Base-by-base conservation (phyloP, 2,113 vertebrate genomes). In the Clarias gariepinus region DNA sequence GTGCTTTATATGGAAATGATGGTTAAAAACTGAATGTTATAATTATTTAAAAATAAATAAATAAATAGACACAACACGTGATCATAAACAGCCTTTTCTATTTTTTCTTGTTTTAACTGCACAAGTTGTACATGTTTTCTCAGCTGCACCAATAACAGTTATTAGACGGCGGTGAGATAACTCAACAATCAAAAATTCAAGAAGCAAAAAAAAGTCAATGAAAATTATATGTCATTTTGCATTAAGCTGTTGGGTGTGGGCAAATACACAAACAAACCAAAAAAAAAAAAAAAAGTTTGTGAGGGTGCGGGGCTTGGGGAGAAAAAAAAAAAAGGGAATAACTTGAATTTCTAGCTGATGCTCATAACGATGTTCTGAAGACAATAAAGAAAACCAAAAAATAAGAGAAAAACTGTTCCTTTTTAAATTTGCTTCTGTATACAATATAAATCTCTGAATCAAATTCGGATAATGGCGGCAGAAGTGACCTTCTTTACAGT, bases 381-480 rank as follows among this genome's bases (percentile, higher is more conserved):
- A 78, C 33, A 80, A 80, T 58, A 66, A 53, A 28, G 4, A 53
- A 55, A 3, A 57, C 73, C 74, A 91, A 85, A 77, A 63, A 61
- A 69, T 82, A 88, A 91, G 18, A 52, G 86, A 55, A 41, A 58
- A 81, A 73, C 88, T 76, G 47, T 81, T 47, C 10, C 23, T 28
- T 79, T 57, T 93, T 94, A 94, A 94, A 89, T 92, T 90, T 61
- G 88, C 93, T 88, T 90, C 76, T 8, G 52, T 94, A 93, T 94
- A 94, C 91, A 95, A 95, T 95, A 95, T 95, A 96, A 95, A 95
- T 91, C 92, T 95, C 93, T 95, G 93, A 92, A 93, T 93, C 90
- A 86, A 93, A 92, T 92, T 91, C 88, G 91, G 90, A 90, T 90
- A 90, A 92, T 91, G 91, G 88, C 90, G 92, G 87, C 91, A 90